Evolutionary conservation across 1,140 invertebrate species (phyloP).

Genomic region (Oryctes rhinoceros): DNA sequence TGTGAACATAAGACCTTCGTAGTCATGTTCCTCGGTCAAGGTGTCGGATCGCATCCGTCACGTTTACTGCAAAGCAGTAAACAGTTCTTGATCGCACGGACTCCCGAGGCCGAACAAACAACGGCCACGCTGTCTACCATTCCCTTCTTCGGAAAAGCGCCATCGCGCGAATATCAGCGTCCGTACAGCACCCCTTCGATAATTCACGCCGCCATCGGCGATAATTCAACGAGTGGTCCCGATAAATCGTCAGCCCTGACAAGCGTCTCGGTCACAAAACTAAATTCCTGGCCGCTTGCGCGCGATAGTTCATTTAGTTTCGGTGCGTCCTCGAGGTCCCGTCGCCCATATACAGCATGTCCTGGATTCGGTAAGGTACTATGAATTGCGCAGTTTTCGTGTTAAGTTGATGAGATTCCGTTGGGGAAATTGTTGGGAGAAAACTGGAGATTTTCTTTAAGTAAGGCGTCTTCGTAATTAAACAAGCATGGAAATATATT

Average conservation of each 20-base stretch:
- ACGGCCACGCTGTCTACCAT: background rate
- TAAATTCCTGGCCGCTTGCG: conserved; percentile 52
- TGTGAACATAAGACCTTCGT: too few species aligned
- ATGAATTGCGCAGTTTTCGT: too few species aligned
- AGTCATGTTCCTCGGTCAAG: too few species aligned
- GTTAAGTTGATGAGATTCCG: too few species aligned
- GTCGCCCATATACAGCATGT: too few species aligned
- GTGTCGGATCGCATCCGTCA: background rate
- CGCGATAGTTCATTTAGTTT: conserved; percentile 57
- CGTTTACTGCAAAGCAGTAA: conserved; percentile 6
- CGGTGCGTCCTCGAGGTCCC: conserved; percentile 36
- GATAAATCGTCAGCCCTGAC: conserved; percentile 47
- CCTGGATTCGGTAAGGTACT: too few species aligned
- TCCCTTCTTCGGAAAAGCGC: background rate
- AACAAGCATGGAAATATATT: too few species aligned
- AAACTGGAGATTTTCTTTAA: too few species aligned
- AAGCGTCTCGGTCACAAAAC: conserved; percentile 54
- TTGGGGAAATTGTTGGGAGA: too few species aligned
- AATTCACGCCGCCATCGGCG: conserved; percentile 41
- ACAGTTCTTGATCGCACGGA: background rate
- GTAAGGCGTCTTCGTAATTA: too few species aligned
- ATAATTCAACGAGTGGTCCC: conserved; percentile 53
- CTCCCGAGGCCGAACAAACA: conserved; percentile 16
- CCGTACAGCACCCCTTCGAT: conserved; percentile 12
- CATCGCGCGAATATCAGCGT: background rate